phyloP scores from a whole-genome alignment of 2,113 vertebrate species.

The Psettodes erumei region DNA sequence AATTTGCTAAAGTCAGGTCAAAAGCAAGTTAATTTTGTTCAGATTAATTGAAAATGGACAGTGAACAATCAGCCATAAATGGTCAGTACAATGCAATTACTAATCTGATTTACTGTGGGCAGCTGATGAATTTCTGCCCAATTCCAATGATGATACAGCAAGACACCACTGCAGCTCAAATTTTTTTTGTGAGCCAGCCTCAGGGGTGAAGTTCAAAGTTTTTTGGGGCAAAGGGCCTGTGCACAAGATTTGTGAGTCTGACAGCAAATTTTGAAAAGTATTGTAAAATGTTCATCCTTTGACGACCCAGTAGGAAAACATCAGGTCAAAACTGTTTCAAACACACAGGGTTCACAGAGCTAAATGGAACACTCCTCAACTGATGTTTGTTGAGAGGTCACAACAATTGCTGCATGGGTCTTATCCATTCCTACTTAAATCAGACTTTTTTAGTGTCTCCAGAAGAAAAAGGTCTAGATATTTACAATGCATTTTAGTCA shows the following conservation, averaged over 20 bases:
- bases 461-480: slow-evolving; percentile 25
- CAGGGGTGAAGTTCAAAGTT: slow-evolving; percentile 18
- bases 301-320: slow-evolving; percentile 66
- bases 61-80: slow-evolving; percentile 47
- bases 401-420: not conserved
- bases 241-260: slow-evolving; percentile 43
- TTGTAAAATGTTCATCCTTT: slow-evolving; percentile 59
- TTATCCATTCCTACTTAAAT: slow-evolving; percentile 18
- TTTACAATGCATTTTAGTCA: slow-evolving; percentile 24
- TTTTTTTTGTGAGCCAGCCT: slow-evolving; percentile 12
- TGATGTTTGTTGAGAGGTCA: not conserved
- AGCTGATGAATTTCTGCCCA: slow-evolving; percentile 17
- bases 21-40: slow-evolving; percentile 38
- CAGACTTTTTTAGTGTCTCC: slow-evolving; percentile 26
- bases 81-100: slow-evolving; percentile 31
- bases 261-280: slow-evolving; percentile 39
- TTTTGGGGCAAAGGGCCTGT: slow-evolving; percentile 30
- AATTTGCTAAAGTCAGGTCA: slow-evolving; percentile 55
- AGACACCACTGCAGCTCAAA: slow-evolving; percentile 13
- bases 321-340: slow-evolving; percentile 52
- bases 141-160: slow-evolving; percentile 25
- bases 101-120: slow-evolving; percentile 28
- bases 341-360: slow-evolving; percentile 3
- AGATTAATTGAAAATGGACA: slow-evolving; percentile 53
- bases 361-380: slow-evolving; percentile 9